Base-by-base conservation (phyloP, 2,888 invertebrate genomes). In the Nephrotoma guestfalica region DNA sequence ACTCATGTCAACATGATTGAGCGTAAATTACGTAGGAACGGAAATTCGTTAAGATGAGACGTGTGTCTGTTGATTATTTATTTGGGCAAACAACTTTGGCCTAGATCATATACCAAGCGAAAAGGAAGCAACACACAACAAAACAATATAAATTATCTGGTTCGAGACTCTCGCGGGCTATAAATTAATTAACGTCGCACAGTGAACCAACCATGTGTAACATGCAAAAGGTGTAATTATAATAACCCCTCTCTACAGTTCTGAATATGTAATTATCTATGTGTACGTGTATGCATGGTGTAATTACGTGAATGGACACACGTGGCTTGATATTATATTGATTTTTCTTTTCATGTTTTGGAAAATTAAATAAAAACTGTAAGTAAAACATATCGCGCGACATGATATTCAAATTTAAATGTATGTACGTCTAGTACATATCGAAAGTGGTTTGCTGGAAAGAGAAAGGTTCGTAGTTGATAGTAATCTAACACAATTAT, bases 221-320 rank as follows among this genome's bases (percentile, higher is more conserved):
- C 84, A 84, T 84, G 84, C 41, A 84, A 84, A 84, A 41, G 84
- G n/a, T 84, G 84, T 84, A 84, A 84, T 41, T 84, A 47, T 13
- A 84, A 71, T 71, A 18, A 18, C 71, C 7, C 9, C 18, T 57
- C 51, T 71, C 71, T 30, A 18, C 71, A 13, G 30, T 71, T 71
- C 71, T 7, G 30, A 18, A 71, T 71, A 71, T 71, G 30, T 71
- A 71, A 71, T 71, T 71, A 71, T 71, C 30, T 71, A 18, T 15
- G 2, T 57, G 7, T 15, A 15, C 30, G 30, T 71, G 15, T 15
- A 30, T 71, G 30, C 30, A 30, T 71, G 18, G 13, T 71, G 4
- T 71, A 71, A 71, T 30, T 71, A 71, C 71, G 71, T 71, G 71
- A 71, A 71, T 30, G 71, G 18, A 71, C 71, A 71, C 71, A 71